phyloP scores from a whole-genome alignment of 2,113 vertebrate genomes.

The Dendrocopos noguchii region DNA sequence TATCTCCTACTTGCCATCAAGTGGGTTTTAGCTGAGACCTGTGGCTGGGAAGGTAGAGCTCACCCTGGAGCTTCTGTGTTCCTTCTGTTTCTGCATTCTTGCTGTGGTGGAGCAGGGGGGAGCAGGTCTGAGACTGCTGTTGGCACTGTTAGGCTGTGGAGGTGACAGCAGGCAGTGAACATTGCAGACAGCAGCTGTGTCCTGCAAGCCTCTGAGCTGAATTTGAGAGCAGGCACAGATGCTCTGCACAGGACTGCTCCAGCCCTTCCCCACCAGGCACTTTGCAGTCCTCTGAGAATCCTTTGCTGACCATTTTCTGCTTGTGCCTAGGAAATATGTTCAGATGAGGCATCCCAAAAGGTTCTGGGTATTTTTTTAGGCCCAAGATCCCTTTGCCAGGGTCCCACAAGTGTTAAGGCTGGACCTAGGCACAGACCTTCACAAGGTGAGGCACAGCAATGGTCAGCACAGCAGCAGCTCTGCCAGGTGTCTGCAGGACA shows the following conservation, averaged over 20 bases:
- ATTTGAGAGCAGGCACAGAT: constrained; percentile 26
- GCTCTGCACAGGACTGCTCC: background rate
- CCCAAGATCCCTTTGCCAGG: background rate
- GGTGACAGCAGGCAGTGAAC: background rate
- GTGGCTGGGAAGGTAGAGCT: background rate
- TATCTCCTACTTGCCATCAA: background rate
- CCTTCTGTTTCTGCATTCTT: background rate
- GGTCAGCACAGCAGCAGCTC: background rate
- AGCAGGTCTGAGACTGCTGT: background rate
- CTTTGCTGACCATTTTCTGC: background rate
- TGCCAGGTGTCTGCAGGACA: background rate
- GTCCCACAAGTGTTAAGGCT: background rate
- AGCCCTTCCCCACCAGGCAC: background rate
- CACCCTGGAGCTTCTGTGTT: background rate
- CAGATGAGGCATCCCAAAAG: background rate
- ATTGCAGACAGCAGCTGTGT: background rate
- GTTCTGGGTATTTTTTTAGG: background rate
- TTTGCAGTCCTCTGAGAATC: background rate
- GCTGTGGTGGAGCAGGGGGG: background rate
- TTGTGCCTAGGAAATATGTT: background rate
- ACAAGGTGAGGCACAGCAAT: background rate
- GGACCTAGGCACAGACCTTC: background rate
- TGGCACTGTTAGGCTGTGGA: background rate
- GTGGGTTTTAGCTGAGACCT: background rate
- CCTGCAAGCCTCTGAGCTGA: background rate